Evolutionary conservation across 2,888 invertebrate species (phyloP).

Genomic region (Amiota minor): DNA sequence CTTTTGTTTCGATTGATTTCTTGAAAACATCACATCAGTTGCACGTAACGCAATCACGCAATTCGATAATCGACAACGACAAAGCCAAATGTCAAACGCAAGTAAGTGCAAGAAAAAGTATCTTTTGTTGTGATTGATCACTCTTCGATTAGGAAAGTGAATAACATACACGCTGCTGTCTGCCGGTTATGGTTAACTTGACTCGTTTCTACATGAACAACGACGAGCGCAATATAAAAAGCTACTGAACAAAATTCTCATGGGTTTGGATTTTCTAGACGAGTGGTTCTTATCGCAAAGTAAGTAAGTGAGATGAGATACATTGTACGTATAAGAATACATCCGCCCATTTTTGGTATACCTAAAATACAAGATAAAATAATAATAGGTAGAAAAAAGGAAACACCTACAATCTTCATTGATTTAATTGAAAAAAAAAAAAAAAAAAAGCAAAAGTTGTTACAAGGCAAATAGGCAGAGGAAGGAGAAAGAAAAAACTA

Average conservation of each 20-base stretch:
- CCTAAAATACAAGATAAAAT: not conserved
- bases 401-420: constrained; percentile 1
- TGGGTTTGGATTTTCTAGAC: constrained; percentile 72
- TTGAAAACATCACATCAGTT: not conserved
- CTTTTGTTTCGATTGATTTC: not conserved
- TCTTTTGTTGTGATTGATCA: not conserved
- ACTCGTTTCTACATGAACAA: not conserved
- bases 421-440: not conserved
- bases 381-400: not conserved
- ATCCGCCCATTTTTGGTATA: not conserved
- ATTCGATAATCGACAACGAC: not conserved
- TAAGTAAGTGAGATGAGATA: constrained; percentile 50
- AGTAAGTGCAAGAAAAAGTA: not conserved
- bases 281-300: constrained; percentile 73
- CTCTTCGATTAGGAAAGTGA: not conserved
- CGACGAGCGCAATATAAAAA: constrained; percentile 5
- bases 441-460: not conserved
- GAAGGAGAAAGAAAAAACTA: too few species aligned
- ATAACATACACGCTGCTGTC: not conserved
- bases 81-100: constrained; percentile 19
- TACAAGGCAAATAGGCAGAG: not conserved
- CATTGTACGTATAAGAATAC: not conserved
- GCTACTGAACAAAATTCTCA: constrained; percentile 49
- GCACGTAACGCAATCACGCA: not conserved
- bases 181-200: not conserved